Conservation (phyloP, 2,113 vertebrate species). For the Paradoxurus hermaphroditus region DNA sequence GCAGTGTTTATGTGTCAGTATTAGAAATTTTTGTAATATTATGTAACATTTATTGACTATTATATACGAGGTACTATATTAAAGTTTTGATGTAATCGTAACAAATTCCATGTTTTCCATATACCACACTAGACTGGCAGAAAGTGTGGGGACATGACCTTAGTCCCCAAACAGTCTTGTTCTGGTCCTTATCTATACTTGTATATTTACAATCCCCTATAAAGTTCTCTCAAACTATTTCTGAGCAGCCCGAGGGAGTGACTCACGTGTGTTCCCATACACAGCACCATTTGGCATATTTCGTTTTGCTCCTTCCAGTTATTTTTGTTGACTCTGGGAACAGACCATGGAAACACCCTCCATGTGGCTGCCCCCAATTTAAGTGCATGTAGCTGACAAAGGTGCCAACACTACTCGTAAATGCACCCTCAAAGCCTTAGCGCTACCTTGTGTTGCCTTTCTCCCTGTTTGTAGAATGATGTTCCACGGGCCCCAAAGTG, state of each 20-base stretch:
- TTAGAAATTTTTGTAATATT: background rate
- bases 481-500: accelerated
- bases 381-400: background rate
- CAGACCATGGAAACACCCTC: background rate
- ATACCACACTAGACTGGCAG: background rate
- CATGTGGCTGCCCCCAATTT: background rate
- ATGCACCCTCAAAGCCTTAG: background rate
- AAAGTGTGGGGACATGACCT: background rate
- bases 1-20: background rate
- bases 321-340: background rate
- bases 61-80: background rate
- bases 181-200: background rate
- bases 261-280: background rate
- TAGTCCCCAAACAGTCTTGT: background rate
- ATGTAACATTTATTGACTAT: background rate
- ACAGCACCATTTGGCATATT: background rate
- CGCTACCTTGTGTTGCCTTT: background rate
- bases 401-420: background rate
- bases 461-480: background rate
- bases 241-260: background rate
- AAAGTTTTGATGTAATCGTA: background rate
- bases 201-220: background rate
- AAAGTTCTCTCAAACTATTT: background rate
- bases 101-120: background rate
- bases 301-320: background rate